Percentiles rank a stretch among this genome's conserved stretches.
phyloP scores from a whole-genome alignment of 2,888 invertebrate genomes.

The Athalia circularis region DNA sequence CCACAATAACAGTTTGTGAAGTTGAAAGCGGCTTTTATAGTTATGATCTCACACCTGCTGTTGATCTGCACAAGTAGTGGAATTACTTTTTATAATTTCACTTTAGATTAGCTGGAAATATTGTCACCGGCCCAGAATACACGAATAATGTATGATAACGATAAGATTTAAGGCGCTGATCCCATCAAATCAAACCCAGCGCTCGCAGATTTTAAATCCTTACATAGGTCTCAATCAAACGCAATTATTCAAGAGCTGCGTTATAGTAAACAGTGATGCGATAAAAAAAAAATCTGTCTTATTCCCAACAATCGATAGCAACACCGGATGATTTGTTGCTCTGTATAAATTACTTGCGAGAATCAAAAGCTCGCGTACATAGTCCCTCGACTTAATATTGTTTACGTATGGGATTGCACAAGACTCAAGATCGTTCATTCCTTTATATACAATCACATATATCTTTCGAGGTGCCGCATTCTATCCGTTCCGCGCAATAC shows the following conservation, averaged over 20 bases:
- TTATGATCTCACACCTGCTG: conserved; percentile 63
- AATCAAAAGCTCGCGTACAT: too few relatives aligned
- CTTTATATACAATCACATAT: background rate
- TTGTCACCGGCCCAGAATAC: conserved; percentile 1
- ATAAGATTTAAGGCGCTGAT: background rate
- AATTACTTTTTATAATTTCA: conserved; percentile 28
- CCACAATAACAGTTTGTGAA: conserved; percentile 52
- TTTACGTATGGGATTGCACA: background rate
- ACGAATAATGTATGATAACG: background rate
- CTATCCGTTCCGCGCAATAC: conserved; percentile 33
- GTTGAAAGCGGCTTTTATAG: conserved; percentile 57
- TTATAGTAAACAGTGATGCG: too few relatives aligned
- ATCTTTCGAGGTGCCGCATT: background rate
- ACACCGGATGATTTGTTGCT: too few relatives aligned
- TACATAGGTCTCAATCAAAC: too few relatives aligned
- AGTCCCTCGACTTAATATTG: too few relatives aligned
- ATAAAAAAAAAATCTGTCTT: too few relatives aligned
- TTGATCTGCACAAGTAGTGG: conserved; percentile 56
- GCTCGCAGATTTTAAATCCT: background rate
- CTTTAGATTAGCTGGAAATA: background rate
- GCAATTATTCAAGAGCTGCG: too few relatives aligned
- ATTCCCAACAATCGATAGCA: too few relatives aligned
- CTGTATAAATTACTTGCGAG: too few relatives aligned
- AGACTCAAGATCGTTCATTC: conserved; percentile 5
- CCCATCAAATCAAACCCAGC: background rate